phyloP scores from a whole-genome alignment of 2,797 vertebrate genomes.

The Neostethus bicornis region DNA sequence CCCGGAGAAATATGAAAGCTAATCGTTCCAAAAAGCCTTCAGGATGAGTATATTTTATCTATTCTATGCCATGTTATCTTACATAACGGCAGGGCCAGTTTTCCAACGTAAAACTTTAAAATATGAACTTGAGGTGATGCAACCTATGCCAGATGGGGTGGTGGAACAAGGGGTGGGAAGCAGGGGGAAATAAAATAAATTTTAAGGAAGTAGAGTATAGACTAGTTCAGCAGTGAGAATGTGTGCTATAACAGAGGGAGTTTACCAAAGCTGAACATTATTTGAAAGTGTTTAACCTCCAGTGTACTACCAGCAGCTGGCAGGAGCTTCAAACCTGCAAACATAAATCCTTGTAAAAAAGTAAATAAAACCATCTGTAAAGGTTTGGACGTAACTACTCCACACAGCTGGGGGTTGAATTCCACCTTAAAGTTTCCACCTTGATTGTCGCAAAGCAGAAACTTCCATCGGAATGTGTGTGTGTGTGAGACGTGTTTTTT shows the following conservation, averaged over 20 bases:
- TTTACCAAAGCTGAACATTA: slow-evolving; percentile 34
- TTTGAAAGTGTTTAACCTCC: slow-evolving; percentile 52
- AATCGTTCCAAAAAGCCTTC: slow-evolving; percentile 42
- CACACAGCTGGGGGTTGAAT: slow-evolving; percentile 52
- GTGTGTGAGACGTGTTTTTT: slow-evolving; percentile 30
- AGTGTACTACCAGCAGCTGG: slow-evolving; percentile 28
- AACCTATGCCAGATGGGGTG: slow-evolving; percentile 10
- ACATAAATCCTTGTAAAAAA: slow-evolving; percentile 58
- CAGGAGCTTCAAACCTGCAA: slow-evolving; percentile 42
- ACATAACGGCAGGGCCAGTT: slow-evolving; percentile 17
- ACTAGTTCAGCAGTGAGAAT: slow-evolving; percentile 8
- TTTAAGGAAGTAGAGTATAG: slow-evolving; percentile 28
- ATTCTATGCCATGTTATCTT: slow-evolving; percentile 14
- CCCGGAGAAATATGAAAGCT: slow-evolving; percentile 34
- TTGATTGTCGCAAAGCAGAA: slow-evolving; percentile 27
- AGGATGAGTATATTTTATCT: slow-evolving; percentile 43
- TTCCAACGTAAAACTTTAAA: slow-evolving; percentile 35
- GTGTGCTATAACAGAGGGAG: slow-evolving; percentile 18
- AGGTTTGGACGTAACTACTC: slow-evolving; percentile 47
- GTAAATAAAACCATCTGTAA: slow-evolving; percentile 66
- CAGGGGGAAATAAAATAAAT: slow-evolving; percentile 15
- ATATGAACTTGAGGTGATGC: slow-evolving; percentile 11
- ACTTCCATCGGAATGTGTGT: slow-evolving; percentile 50
- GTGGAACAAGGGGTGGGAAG: slow-evolving; percentile 15
- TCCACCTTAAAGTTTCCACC: slow-evolving; percentile 62